These are phyloP conservation scores for Gobionotothen gibberifrons DNA, from an alignment of 2,797 vertebrate genomes.

Conservation along the genomic window DNA sequence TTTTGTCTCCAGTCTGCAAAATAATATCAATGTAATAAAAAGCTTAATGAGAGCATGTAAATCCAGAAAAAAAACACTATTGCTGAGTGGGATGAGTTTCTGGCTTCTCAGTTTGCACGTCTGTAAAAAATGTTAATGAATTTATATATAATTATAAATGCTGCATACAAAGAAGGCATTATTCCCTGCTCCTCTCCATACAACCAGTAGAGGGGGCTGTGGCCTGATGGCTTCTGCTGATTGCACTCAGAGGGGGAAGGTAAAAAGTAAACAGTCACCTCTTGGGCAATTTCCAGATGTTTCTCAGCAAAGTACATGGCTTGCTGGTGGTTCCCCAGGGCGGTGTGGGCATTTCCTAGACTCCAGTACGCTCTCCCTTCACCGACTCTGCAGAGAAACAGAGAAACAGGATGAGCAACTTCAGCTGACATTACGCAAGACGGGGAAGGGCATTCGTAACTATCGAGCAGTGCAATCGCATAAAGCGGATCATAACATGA, in stretches of 20 bases:
- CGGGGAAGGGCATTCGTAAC: constrained; percentile 19
- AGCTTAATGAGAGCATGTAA: background rate
- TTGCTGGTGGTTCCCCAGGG: constrained; percentile 94
- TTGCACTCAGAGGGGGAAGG: constrained; percentile 22
- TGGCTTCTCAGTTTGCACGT: background rate
- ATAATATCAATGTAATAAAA: constrained; percentile 1
- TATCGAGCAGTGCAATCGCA: background rate
- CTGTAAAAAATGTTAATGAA: background rate
- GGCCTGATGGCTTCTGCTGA: constrained; percentile 7
- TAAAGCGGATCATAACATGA: background rate
- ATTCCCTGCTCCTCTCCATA: constrained; percentile 28
- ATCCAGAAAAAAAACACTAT: background rate
- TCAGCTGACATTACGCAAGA: constrained; percentile 45
- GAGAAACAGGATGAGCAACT: constrained; percentile 54
- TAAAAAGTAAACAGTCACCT: constrained; percentile 83
- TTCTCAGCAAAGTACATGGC: constrained; percentile 94
- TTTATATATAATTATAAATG: background rate
- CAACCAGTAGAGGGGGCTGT: constrained; percentile 64
- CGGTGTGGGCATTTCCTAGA: constrained; percentile 95
- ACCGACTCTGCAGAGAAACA: constrained; percentile 88
- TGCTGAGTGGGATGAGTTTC: background rate
- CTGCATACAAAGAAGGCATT: background rate
- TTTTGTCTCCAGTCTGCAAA: constrained; percentile 92
- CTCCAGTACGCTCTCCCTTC: constrained; percentile 98
- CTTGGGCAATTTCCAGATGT: constrained; percentile 96